Evolutionary conservation across 2,797 vertebrate genomes (phyloP), one percentile per base, ranked within the genome.

Genomic region (Sebastes variabilis): DNA sequence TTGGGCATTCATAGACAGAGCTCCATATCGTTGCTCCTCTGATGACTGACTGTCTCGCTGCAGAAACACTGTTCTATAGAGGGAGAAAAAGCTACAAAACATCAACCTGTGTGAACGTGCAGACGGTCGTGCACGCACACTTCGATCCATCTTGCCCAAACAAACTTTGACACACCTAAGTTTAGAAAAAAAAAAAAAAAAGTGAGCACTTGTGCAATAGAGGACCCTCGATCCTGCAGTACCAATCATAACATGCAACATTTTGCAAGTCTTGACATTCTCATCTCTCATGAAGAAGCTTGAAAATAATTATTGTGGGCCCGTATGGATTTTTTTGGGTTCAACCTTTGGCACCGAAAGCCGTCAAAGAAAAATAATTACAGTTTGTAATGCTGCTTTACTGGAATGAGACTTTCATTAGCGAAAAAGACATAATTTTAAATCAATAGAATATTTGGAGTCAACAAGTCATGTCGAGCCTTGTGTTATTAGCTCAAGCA

Each of bases 91-190:
- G 32, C 54, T 78, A 30, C 30, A 80, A 85, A 83, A 82, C 52
- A 25, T 65, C 61, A 55, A 64, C 69, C 30, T 74, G 74, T 72
- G 73, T 11, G 11, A 70, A 82, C 73, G 22, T 70, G 66, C 72
- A 82, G 65, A 71, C 13, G 5, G 18, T 27, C 75, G 38, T 6
- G n/a, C 69, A 38, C 46, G 24, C 69, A 42, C 56, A 61, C 52
- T 80, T 54, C 59, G 10, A 79, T n/a, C 49, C 49, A 52, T 72
- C 49, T 14, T 86, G 27, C 62, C 30, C 34, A 76, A 87, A 79
- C 75, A 84, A 80, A 87, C 72, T 65, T 66, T 55, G 61, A 75
- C 77, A 70, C 54, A 75, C 42, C 42, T 79, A 7, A 49, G 24
- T 42, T 29, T 32, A 25, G 9, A 52, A 52, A 42, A 36, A 36